A percentile compares a stretch with the other conserved stretches of the same genome.
Evolutionary conservation across 2,888 invertebrate species (phyloP).

Genomic region (Mythimna loreyi): DNA sequence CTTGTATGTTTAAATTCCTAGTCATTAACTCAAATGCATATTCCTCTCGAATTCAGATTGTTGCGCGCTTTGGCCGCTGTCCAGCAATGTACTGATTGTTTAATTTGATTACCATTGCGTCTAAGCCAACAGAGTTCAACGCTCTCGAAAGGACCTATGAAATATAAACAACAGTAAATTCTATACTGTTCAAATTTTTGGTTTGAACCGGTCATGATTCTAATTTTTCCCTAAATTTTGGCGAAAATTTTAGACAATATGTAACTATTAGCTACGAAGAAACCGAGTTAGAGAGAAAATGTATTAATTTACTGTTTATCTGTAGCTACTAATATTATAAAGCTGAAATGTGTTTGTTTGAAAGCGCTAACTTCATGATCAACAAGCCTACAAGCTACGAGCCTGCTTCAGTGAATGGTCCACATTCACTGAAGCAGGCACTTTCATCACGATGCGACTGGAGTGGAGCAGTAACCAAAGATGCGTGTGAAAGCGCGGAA

Average conservation of each 20-base stretch:
- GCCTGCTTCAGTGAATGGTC: too few relatives aligned
- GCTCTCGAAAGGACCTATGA: constrained; percentile 28
- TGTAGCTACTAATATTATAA: too few relatives aligned
- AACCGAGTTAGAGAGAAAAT: neutral
- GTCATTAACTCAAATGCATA: constrained; percentile 2
- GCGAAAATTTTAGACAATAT: neutral
- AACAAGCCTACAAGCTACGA: too few relatives aligned
- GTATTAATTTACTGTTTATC: too few relatives aligned
- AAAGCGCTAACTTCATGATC: too few relatives aligned
- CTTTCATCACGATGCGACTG: too few relatives aligned
- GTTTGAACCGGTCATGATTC: neutral
- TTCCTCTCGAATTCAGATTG: constrained; percentile 10
- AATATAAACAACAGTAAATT: constrained; percentile 6
- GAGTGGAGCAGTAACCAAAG: too few relatives aligned
- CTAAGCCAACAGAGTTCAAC: constrained; percentile 58
- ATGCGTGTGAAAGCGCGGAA: too few relatives aligned
- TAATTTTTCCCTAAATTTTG: neutral
- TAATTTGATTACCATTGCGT: constrained; percentile 41
- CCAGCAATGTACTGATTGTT: constrained; percentile 48
- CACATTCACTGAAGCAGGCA: too few relatives aligned
- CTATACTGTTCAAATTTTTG: neutral
- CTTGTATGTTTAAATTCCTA: constrained; percentile 8
- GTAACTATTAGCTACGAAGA: neutral
- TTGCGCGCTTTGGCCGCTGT: constrained; percentile 32
- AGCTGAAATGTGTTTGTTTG: too few relatives aligned